A percentile compares a stretch with the other conserved stretches of the same genome.
phyloP scores from a whole-genome alignment of 2,797 vertebrate species.

The Threskiornis aethiopicus region DNA sequence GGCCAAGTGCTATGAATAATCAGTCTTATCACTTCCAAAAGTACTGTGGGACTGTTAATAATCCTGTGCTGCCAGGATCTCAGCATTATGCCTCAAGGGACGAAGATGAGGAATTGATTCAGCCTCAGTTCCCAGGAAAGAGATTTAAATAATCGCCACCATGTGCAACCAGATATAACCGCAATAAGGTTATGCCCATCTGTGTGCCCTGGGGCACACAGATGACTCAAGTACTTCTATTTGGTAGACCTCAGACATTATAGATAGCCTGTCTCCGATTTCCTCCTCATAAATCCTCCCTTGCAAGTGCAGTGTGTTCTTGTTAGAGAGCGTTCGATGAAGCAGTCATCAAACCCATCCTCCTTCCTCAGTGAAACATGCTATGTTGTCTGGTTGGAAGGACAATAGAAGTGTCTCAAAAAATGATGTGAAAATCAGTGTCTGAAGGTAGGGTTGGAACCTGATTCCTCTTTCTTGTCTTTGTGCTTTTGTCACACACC shows the following conservation, averaged over 20 bases:
- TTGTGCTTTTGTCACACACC: background rate
- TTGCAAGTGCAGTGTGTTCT: background rate
- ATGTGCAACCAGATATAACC: background rate
- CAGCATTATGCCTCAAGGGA: background rate
- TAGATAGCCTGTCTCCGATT: background rate
- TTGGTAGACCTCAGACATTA: slow-evolving; percentile 19
- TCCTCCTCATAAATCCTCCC: background rate
- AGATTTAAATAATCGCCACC: slow-evolving; percentile 5
- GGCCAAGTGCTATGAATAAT: background rate
- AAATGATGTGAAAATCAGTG: background rate
- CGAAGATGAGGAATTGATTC: background rate
- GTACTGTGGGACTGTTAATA: background rate
- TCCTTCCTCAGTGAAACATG: background rate
- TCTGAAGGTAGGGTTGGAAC: background rate
- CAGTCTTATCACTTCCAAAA: background rate
- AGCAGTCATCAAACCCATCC: background rate
- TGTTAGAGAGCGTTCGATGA: background rate
- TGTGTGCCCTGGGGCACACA: background rate
- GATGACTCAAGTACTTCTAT: slow-evolving; percentile 25
- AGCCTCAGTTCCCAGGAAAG: background rate
- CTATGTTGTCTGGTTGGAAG: background rate
- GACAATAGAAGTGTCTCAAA: background rate
- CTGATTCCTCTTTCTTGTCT: background rate
- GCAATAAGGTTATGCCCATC: background rate
- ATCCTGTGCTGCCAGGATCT: background rate